Percentiles rank a stretch among this genome's conserved stretches.
Conservation (phyloP, 1,140 invertebrate species). For the Lordiphosa clarofinis region DNA sequence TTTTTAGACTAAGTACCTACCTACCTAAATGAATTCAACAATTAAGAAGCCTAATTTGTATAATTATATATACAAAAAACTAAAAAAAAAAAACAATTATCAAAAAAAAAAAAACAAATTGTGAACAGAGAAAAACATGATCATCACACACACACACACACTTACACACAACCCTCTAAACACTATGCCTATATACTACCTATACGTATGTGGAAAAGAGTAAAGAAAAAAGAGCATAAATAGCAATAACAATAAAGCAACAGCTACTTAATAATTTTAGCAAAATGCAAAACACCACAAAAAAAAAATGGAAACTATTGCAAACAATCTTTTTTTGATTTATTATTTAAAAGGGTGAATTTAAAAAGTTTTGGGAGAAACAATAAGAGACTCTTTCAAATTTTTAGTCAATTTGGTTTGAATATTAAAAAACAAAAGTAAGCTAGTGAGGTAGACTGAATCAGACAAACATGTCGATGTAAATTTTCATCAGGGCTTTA, state of each 20-base stretch:
- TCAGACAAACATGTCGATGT: no score
- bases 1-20: conserved; percentile 76
- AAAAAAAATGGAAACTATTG: conserved; percentile 32
- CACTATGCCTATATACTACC: conserved; percentile 20
- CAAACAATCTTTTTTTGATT: conserved; percentile 6
- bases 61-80: conserved; percentile 39
- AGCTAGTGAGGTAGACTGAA: no score
- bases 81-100: conserved; percentile 23
- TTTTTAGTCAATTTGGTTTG: no score
- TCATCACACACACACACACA: conserved; percentile 57
- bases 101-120: no score
- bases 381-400: no score
- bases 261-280: conserved; percentile 76
- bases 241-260: conserved; percentile 72
- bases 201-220: conserved; percentile 30
- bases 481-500: no score
- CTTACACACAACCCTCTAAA: conserved; percentile 23
- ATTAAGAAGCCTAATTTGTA: conserved; percentile 48
- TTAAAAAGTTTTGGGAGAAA: no score
- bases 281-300: conserved; percentile 56
- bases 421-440: no score
- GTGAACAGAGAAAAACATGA: conserved; percentile 21
- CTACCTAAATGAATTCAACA: conserved; percentile 65
- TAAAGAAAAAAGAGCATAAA: conserved; percentile 47
- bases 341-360: no score